Conservation (phyloP, 2,797 vertebrate species). For the Crenichthys baileyi region DNA sequence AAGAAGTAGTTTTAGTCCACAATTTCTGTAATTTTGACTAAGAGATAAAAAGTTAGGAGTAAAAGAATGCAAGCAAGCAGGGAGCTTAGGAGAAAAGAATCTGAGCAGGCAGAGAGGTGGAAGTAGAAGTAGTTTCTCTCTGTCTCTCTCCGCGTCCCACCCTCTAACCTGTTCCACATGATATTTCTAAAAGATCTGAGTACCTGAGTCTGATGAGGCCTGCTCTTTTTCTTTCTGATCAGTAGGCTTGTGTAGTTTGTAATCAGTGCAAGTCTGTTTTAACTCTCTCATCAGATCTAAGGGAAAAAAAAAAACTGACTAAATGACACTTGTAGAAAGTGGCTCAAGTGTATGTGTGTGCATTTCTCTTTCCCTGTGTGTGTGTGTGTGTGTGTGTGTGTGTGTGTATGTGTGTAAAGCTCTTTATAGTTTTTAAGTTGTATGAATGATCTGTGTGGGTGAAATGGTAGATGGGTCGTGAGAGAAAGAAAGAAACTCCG, state of each 20-base stretch:
- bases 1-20: no score
- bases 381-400: background rate
- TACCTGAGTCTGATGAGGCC: slow-evolving; percentile 31
- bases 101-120: no score
- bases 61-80: no score
- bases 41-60: no score
- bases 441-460: slow-evolving; percentile 31
- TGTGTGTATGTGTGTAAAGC: slow-evolving; percentile 5
- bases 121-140: background rate
- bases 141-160: slow-evolving; percentile 9
- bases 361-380: slow-evolving; percentile 8
- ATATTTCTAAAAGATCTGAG: slow-evolving; percentile 45
- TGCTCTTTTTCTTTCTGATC: slow-evolving; percentile 6
- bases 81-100: no score
- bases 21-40: no score
- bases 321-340: slow-evolving; percentile 46
- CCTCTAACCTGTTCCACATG: slow-evolving; percentile 20
- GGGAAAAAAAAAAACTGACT: slow-evolving; percentile 42
- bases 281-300: slow-evolving; percentile 40
- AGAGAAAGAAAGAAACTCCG: slow-evolving; percentile 8
- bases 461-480: slow-evolving; percentile 17
- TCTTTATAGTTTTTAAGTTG: slow-evolving; percentile 10
- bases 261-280: slow-evolving; percentile 15
- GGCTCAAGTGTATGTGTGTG: slow-evolving; percentile 11
- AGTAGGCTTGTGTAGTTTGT: slow-evolving; percentile 11